These are phyloP conservation scores for Micropterix aruncella DNA, from an alignment of 2,888 invertebrate genomes.

Conservation along the genomic window DNA sequence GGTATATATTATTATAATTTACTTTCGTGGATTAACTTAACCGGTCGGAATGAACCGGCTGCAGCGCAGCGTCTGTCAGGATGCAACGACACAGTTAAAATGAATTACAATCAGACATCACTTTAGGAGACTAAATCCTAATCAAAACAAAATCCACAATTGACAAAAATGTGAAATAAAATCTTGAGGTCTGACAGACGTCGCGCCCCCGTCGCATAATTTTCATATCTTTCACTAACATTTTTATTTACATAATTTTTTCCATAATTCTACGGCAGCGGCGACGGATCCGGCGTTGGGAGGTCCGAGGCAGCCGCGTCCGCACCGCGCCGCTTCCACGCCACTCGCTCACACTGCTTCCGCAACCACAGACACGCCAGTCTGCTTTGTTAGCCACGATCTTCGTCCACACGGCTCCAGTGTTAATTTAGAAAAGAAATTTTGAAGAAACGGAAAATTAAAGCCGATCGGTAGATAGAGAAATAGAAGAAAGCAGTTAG, in stretches of 20 bases:
- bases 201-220: too few relatives aligned
- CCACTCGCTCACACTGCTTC: not conserved
- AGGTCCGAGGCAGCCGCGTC: not conserved
- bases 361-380: not conserved
- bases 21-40: not conserved
- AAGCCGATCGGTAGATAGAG: slow-evolving; percentile 19
- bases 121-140: not conserved
- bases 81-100: not conserved
- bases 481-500: slow-evolving; percentile 21
- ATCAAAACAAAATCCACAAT: not conserved
- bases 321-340: not conserved
- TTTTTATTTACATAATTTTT: not conserved
- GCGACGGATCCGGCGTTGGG: not conserved
- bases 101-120: slow-evolving; percentile 6
- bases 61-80: not conserved
- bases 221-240: not conserved
- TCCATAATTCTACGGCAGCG: not conserved
- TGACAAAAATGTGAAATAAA: too few relatives aligned
- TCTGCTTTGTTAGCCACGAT: not conserved
- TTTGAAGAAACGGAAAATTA: not conserved
- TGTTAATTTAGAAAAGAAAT: not conserved
- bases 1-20: slow-evolving; percentile 36
- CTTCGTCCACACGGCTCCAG: not conserved
- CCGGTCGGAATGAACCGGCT: not conserved
- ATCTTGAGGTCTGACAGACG: not conserved